Base-by-base conservation (phyloP, 2,888 invertebrate genomes). In the Horisme vitalbata region DNA sequence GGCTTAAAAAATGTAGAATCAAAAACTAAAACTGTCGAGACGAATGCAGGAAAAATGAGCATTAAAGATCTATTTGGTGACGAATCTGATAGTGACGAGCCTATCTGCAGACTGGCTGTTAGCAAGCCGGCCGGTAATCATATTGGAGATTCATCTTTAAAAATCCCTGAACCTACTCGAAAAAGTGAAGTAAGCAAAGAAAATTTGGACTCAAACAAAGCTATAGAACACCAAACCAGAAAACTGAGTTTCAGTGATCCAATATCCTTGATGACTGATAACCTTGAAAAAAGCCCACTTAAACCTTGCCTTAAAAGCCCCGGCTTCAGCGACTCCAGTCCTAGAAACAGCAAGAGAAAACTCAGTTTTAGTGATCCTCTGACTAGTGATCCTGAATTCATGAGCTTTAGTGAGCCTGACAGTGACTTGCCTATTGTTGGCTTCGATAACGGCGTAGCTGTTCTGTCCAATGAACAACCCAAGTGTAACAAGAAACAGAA, bases 21-120 rank as follows among this genome's bases (percentile, higher is more conserved):
- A 5, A 26, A 26, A n/a, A n/a, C n/a, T n/a, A 11, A n/a, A 11
- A 11, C 26, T 9, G 9, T 3, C 9, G 8, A 4, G 1, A n/a
- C n/a, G 4, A 28, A 11, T 15, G 15, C 3, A 10, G 15, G 10
- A n/a, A 41, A 34, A 6, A n/a, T 28, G 2, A 30, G 11, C 11
- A 8, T 41, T 20, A 10, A 21, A 13, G 41, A 41, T 14, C 23
- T 41, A 0, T 41, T 41, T 41, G 41, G 41, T 7, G 28, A 34
- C 9, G 34, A 30, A 8, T 41, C 41, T 28, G 41, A 41, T 13
- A 14, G 14, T 18, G 41, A 28, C 9, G 41, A 28, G 11, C 9
- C 28, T 10, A 34, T 23, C 11, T 21, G 8, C 30, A 18, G 15
- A 23, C n/a, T n/a, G n/a, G n/a, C n/a, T n/a, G n/a, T n/a, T n/a